These are phyloP conservation scores for Lycodopsis pacificus DNA, from an alignment of 2,797 vertebrate genomes.

Conservation along the genomic window DNA sequence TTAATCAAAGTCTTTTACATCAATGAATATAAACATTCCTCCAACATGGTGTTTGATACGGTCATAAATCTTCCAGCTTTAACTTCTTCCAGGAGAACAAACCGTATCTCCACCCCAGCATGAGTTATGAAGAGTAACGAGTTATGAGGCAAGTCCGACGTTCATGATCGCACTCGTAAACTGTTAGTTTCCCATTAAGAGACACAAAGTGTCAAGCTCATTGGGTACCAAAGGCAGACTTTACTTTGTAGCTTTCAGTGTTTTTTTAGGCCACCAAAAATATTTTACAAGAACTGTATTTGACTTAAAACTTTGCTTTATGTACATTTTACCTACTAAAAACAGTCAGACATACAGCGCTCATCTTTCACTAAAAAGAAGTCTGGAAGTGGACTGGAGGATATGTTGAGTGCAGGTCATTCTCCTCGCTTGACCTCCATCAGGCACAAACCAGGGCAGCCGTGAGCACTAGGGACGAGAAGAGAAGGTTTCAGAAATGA, in stretches of 20 bases:
- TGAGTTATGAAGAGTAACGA: neutral
- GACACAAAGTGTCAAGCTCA: neutral
- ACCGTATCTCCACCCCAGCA: neutral
- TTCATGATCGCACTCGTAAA: neutral
- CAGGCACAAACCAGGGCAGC: conserved; percentile 79
- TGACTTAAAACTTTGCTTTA: neutral
- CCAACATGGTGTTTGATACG: neutral
- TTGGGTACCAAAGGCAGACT: neutral
- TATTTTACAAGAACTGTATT: neutral
- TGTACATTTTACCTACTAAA: neutral
- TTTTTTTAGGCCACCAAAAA: neutral
- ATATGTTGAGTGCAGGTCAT: neutral
- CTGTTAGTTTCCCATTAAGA: no score
- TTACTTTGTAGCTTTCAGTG: neutral
- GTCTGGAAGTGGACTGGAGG: neutral
- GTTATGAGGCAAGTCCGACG: neutral
- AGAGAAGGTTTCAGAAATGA: conserved; percentile 7
- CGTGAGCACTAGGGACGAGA: conserved; percentile 45
- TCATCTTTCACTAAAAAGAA: neutral
- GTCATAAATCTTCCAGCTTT: neutral
- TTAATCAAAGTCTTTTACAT: neutral
- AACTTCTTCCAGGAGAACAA: neutral
- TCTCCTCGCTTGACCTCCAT: conserved; percentile 72
- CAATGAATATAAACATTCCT: neutral
- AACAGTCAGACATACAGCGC: no score